Evolutionary conservation across 2,113 vertebrate genomes (phyloP), one percentile per base, ranked within the genome.

Genomic region (Calyptomena viridis): DNA sequence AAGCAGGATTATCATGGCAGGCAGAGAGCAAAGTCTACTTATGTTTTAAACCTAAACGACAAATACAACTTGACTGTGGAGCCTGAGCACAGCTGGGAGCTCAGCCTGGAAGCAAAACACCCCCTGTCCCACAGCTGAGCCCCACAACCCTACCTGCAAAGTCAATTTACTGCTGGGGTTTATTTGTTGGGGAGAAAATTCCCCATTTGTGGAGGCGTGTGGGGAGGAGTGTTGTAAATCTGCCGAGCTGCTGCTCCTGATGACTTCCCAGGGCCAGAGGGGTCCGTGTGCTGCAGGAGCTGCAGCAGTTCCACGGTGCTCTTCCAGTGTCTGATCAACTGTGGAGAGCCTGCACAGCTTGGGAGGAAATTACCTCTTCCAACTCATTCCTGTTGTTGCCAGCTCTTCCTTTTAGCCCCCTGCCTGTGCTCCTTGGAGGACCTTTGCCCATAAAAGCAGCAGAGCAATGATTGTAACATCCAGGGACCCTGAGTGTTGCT

Each of bases 351-450:
- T 85, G 94, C 96, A 93, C 94, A 97, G 96, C 91, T 50, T 93
- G 95, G 89, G 94, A 92, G 67, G 78, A 93, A 95, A 97, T 93
- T 21, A 93, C 84, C 71, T 83, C 81, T 64, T 90, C 90, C 94
- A 81, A 9, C 59, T 35, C 85, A 37, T 37, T 63, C 52, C 78
- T 46, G 16, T 16, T 5, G 28, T 2, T 86, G 87, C 82, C 93
- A 95, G 68, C 76, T 78, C 88, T 44, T 75, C 59, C 87, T 81
- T 59, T 80, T 11, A 94, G 81, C 93, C 90, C 85, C 82, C 89
- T 84, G 91, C 93, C 91, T 66, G 68, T 8, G 47, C 56, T 87
- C 69, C 93, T 78, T n/a, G 60, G 64, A 86, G 87, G 69, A 37
- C 14, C 62, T 84, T 44, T 31, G 35, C 72, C 76, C 79, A 52